Percentiles rank a stretch among this genome's conserved stretches.
Evolutionary conservation across 2,888 invertebrate species (phyloP).

Genomic region (Pseudococcus longispinus): DNA sequence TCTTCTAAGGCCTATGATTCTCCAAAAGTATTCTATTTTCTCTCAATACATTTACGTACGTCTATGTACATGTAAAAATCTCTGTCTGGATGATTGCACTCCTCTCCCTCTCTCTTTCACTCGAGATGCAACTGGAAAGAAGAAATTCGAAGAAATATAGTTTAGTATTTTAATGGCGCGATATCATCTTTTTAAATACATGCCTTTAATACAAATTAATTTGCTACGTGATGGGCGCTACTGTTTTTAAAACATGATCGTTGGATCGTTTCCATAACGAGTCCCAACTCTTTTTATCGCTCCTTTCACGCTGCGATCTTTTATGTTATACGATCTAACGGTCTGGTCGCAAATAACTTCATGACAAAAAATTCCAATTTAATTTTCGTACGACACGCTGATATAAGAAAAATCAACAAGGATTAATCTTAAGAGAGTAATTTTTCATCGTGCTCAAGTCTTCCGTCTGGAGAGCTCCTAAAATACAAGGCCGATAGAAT

Average conservation of each 20-base stretch:
- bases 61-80: not conserved
- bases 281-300: not conserved
- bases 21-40: too few species aligned
- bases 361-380: not conserved
- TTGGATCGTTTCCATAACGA: conserved; percentile 35
- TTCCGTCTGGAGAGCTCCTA: not conserved
- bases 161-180: not conserved
- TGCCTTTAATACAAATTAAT: conserved; percentile 16
- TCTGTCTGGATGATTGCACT: not conserved
- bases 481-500: not conserved
- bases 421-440: not conserved
- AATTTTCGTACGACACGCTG: not conserved
- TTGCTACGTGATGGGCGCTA: conserved; percentile 27
- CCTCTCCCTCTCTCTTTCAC: too few species aligned
- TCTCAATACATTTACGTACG: not conserved
- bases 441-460: not conserved
- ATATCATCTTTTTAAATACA: conserved; percentile 11
- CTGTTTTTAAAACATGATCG: conserved; percentile 16
- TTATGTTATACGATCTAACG: not conserved
- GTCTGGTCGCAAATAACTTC: not conserved
- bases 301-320: not conserved
- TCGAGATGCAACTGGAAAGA: not conserved
- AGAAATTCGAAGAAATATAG: conserved; percentile 1
- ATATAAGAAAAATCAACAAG: conserved; percentile 9
- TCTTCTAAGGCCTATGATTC: not conserved